phyloP scores from a whole-genome alignment of 2,888 invertebrate genomes.

The Cephus runcator region DNA sequence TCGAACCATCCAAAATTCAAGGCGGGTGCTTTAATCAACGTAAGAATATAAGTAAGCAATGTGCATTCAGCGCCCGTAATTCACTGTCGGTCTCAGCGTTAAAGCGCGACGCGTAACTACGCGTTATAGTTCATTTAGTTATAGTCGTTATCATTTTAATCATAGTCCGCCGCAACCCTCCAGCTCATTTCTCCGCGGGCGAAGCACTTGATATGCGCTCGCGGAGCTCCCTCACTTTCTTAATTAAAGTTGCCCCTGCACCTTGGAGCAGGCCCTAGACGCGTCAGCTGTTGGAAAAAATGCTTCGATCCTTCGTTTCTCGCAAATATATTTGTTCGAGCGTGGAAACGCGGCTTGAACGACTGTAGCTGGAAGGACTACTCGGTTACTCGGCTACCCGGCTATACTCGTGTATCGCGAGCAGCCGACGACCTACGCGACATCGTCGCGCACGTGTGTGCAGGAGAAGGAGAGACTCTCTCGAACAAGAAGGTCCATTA shows the following conservation, averaged over 20 bases:
- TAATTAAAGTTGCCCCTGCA: constrained; percentile 46
- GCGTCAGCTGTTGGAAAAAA: constrained; percentile 44
- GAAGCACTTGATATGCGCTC: constrained; percentile 29
- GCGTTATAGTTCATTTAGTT: neutral
- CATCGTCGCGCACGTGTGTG: neutral
- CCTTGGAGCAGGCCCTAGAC: constrained; percentile 10
- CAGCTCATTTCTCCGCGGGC: neutral
- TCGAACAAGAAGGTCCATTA: neutral
- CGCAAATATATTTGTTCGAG: no score
- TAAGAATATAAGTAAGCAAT: neutral
- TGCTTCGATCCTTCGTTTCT: neutral
- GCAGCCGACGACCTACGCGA: neutral
- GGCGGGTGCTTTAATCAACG: neutral
- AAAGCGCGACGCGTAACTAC: neutral
- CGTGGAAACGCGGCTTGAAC: neutral
- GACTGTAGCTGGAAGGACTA: constrained; percentile 3
- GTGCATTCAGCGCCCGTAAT: neutral
- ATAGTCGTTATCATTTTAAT: neutral
- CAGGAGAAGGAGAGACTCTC: neutral
- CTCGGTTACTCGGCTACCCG: constrained; percentile 1
- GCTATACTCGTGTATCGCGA: neutral
- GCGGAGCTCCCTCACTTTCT: constrained; percentile 45
- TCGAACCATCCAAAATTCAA: neutral
- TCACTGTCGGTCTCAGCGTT: neutral
- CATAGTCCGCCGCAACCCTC: neutral